Base-by-base conservation (phyloP, 2,888 invertebrate species). In the Gari tellinella region DNA sequence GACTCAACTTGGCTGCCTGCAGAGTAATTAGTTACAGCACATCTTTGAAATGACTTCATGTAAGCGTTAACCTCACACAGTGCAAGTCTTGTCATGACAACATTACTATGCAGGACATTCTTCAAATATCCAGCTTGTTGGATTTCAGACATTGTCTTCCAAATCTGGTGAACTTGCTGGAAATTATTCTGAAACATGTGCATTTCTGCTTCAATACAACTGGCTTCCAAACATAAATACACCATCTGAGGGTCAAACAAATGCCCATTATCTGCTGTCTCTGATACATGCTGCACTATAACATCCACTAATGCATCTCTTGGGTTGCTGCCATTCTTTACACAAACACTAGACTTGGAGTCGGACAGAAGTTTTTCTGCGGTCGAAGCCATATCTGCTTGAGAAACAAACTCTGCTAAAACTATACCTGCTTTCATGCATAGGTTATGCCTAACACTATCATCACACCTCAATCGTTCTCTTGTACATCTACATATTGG, bases 11-110 rank as follows among this genome's bases (percentile, higher is more conserved):
- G 25, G 10, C 21, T 38, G 15, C 48, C 17, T 10, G 17, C 23
- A n/a, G 41, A n/a, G n/a, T 51, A 15, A n/a, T n/a, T 19, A 14
- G 46, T 19, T 3, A 1, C 26, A 17, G 41, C 21, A 15, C 15
- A 25, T 17, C 26, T 26, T 52, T 68, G 64, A 4, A 64, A 19
- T 38, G 76, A 68, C 3, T 63, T 52, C 56, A 73, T 65, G 25
- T 63, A 65, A 23, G 68, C 58, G 10, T 72, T 40, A 19, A 63
- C 74, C 26, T 72, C 66, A 69, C 72, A 72, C 3, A 75, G 57
- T n/a, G 79, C 79, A 25, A 79, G 57, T 55, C 75, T 68, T 2
- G 75, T 64, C 48, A 79, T 51, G 17, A 75, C 49, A n/a, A 75
- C 66, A 19, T 74, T 72, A 21, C 79, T 69, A 43, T 79, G 72